Base-by-base conservation (phyloP, 2,888 invertebrate genomes). In the Heliconius sara region DNA sequence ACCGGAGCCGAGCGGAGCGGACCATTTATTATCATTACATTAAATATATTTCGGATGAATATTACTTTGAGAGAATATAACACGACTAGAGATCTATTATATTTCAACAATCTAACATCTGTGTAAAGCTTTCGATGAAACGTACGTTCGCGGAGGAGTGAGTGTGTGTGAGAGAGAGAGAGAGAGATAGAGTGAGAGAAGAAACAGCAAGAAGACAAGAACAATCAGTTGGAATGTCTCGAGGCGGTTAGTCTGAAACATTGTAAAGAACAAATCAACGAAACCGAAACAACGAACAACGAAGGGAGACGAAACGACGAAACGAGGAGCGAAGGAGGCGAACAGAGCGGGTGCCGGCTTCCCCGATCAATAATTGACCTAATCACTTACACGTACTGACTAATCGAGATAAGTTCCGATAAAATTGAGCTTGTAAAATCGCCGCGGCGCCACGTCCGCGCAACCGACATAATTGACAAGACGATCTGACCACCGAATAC, bases 361-460 rank as follows among this genome's bases (percentile, higher is more conserved):
- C 63, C 60, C 83, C 88, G 86, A 60, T 60, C 60, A 85, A 91
- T 95, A 94, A 95, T 95, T 95, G 94, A 95, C 94, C 91, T 89
- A 89, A 89, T 90, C 87, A 90, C 93, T 93, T 93, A 94, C 89
- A 91, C 90, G 92, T 92, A 93, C 87, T 87, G 90, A 91, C 91
- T 93, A 93, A 90, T 88, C 91, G 88, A 91, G 90, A 87, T 79
- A 81, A 85, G 90, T 79, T 89, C 84, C 90, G 86, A 90, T 92
- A 93, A 94, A 94, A 95, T 95, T 95, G 95, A 95, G 94, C 94
- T 91, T 90, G 91, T 92, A 91, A 92, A 93, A 52, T 52, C 91
- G 93, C 93, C 93, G 88, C 86, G 85, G 87, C 88, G 88, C 90
- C 73, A 85, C 84, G 9, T 39, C 39, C 39, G 39, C 39, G 39